Evolutionary conservation across 2,797 vertebrate genomes (phyloP), one percentile per base, ranked within the genome.

Genomic region (Distichodus sexfasciatus): DNA sequence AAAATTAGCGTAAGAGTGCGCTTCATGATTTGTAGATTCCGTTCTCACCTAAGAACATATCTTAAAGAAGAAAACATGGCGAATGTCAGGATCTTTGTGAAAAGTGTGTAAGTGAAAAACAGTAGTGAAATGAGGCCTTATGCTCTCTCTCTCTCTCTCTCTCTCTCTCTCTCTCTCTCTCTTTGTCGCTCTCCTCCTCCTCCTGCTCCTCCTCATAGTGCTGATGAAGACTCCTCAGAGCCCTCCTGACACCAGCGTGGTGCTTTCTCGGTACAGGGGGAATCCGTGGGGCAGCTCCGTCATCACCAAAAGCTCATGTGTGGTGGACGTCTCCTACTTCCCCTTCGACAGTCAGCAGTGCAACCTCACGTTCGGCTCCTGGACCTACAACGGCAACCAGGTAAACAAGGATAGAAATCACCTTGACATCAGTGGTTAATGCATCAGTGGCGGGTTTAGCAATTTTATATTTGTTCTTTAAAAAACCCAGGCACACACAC

Each of bases 311-410:
- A 98, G 96, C 83, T 93, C 95, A 1, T 99, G 97, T 66, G 95
- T 95, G 67, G 96, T 98, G 51, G 94, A 99, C 5, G 95, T 99
- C 15, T 92, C 95, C 66, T 99, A 97, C 78, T 99, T 99, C 71
- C 96, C 96, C 36, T 99, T 99, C 35, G 97, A 99, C 74, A 91
- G 89, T 81, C 97, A 99, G 84, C 88, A 93, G 63, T 99, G 97
- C 85, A 97, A 97, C 76, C 93, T 99, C 53, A 99, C 97, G 3
- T 99, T 99, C 48, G 97, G 97, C 19, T 99, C 96, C 61, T 99
- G 97, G 97, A 99, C 97, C 68, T 99, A 99, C 88, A 99, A 98
- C 4, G 97, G 97, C 69, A 97, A 98, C 75, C 97, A 99, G 85
- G 90, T 91, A 35, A 35, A 57, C 15, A 54, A 44, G 14, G 4